Evolutionary conservation across 2,113 vertebrate species (phyloP).

Genomic region (Amphiprion percula): DNA sequence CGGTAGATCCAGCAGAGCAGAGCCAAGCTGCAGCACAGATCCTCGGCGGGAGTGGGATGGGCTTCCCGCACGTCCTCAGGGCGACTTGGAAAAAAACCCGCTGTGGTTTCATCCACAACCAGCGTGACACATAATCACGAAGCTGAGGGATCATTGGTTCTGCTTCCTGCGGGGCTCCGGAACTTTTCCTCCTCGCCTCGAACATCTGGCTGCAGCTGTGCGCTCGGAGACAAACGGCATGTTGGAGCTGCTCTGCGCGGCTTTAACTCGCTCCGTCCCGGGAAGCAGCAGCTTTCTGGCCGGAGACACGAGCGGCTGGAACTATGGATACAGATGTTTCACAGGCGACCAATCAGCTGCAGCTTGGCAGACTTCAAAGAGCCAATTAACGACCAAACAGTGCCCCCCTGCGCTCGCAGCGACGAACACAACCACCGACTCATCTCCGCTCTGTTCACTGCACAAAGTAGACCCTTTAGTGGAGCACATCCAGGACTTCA

Average conservation of each 20-base stretch:
- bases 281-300: conserved; percentile 58
- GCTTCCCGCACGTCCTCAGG: conserved; percentile 60
- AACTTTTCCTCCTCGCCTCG: conserved; percentile 28
- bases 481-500: no score
- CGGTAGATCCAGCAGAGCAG: conserved; percentile 49
- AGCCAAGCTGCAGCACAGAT: conserved; percentile 38
- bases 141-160: neutral
- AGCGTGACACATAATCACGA: neutral
- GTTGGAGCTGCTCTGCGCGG: no score
- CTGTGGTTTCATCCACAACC: neutral
- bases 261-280: no score
- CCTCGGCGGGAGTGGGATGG: conserved; percentile 65
- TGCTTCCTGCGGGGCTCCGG: neutral
- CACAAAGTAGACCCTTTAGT: no score
- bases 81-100: conserved; percentile 24
- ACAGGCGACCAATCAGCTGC: conserved; percentile 68
- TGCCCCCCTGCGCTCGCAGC: conserved; percentile 70
- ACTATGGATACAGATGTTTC: conserved; percentile 79
- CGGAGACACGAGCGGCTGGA: conserved; percentile 66
- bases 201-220: neutral
- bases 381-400: conserved; percentile 67
- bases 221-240: no score
- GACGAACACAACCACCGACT: neutral
- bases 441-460: no score
- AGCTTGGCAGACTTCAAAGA: conserved; percentile 24